A percentile compares a stretch with the other conserved stretches of the same genome.
These are phyloP conservation scores for Heliconius sara DNA, from an alignment of 2,888 invertebrate species.

Conservation along the genomic window DNA sequence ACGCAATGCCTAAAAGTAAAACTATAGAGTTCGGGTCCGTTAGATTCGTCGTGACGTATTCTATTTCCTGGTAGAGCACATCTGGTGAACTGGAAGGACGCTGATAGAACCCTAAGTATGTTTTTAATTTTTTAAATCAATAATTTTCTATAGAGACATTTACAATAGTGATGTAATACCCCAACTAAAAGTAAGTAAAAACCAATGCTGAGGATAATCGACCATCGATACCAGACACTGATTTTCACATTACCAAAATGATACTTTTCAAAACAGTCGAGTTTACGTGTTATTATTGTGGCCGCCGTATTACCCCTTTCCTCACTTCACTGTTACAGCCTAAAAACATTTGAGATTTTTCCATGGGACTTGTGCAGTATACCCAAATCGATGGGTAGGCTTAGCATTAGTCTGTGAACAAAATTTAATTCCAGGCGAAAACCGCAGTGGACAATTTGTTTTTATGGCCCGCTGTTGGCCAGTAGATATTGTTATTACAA, in stretches of 20 bases:
- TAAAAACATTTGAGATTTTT: conserved; percentile 18
- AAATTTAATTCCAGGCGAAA: conserved; percentile 62
- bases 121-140: background rate
- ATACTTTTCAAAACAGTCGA: conserved; percentile 64
- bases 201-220: background rate
- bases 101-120: too few species aligned
- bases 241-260: conserved; percentile 61
- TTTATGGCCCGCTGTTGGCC: conserved; percentile 68
- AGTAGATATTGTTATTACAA: conserved; percentile 71
- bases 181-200: conserved; percentile 16
- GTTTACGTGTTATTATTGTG: conserved; percentile 68
- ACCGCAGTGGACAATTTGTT: conserved; percentile 70
- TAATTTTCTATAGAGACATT: background rate
- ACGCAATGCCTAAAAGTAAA: too few species aligned
- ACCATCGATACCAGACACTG: conserved; percentile 54
- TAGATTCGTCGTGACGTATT: too few species aligned
- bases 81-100: too few species aligned
- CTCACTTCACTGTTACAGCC: conserved; percentile 51
- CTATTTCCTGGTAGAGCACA: too few species aligned
- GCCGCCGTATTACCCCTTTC: conserved; percentile 57
- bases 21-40: fast-evolving
- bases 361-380: conserved; percentile 39
- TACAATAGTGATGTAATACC: background rate
- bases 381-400: background rate
- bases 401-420: conserved; percentile 48